Percentiles rank a stretch among this genome's conserved stretches.
These are phyloP conservation scores for Pristionchus entomophagus DNA, from an alignment of 2,888 invertebrate genomes.

Conservation along the genomic window DNA sequence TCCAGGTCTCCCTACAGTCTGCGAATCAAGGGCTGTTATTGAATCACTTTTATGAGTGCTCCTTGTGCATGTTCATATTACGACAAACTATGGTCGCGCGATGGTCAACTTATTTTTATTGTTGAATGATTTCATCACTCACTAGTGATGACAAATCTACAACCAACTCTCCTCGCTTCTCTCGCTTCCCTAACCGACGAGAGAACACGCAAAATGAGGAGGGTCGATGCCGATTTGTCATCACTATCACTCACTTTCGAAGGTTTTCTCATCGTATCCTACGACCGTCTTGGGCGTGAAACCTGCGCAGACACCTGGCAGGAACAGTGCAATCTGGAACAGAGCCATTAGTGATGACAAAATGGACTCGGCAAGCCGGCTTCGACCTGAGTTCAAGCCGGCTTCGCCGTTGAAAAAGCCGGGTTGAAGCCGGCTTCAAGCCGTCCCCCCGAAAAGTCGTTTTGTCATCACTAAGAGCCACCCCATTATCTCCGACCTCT, in stretches of 20 bases:
- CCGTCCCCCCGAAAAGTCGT: neutral
- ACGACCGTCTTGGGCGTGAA: slow-evolving; percentile 72
- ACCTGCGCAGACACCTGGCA: slow-evolving; percentile 73
- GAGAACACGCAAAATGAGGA: no score
- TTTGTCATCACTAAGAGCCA: neutral
- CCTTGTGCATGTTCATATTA: no score
- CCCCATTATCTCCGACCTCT: no score
- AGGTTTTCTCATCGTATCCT: slow-evolving; percentile 70
- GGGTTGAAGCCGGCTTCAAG: neutral
- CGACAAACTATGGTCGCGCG: no score
- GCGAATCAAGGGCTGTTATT: no score
- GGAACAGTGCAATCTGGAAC: slow-evolving; percentile 60
- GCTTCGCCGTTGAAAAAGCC: neutral
- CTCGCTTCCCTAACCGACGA: no score
- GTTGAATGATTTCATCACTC: neutral
- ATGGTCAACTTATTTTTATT: neutral
- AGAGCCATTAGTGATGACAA: neutral
- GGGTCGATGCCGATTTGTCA: neutral
- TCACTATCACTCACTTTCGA: slow-evolving; percentile 62
- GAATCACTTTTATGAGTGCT: no score
- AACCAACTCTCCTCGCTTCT: no score
- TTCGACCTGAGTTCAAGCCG: no score
- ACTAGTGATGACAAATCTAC: no score
- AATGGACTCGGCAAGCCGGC: neutral
- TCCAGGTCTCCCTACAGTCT: no score